A percentile compares a stretch with the other conserved stretches of the same genome.
These are phyloP conservation scores for Naso thynnoides DNA, from an alignment of 2,797 vertebrate species.

Conservation along the genomic window DNA sequence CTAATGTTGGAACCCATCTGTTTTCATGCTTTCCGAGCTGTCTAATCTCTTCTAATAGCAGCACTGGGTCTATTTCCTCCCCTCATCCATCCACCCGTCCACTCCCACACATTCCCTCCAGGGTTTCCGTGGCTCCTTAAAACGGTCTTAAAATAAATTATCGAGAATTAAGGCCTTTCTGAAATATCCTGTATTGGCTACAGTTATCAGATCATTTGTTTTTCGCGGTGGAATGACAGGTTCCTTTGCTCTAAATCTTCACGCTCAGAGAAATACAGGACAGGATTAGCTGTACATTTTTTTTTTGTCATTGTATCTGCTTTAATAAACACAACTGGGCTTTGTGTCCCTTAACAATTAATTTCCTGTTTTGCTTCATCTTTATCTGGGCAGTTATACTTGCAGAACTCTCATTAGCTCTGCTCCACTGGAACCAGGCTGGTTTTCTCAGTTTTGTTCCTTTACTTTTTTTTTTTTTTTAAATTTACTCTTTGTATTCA, in stretches of 20 bases:
- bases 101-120: slow-evolving; percentile 49
- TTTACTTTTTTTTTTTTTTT: slow-evolving; percentile 13
- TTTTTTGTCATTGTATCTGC: slow-evolving; percentile 61
- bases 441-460: slow-evolving; percentile 35
- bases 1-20: slow-evolving; percentile 57
- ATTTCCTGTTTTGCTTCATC: slow-evolving; percentile 73
- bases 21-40: slow-evolving; percentile 60
- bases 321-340: slow-evolving; percentile 75
- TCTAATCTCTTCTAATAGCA: slow-evolving; percentile 70
- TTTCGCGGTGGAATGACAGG: slow-evolving; percentile 28
- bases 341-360: slow-evolving; percentile 77
- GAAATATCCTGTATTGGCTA: slow-evolving; percentile 36
- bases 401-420: slow-evolving; percentile 70
- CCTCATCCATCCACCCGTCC: slow-evolving; percentile 54
- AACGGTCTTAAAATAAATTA: slow-evolving; percentile 74
- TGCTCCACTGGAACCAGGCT: slow-evolving; percentile 63
- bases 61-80: slow-evolving; percentile 14
- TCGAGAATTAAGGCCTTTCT: slow-evolving; percentile 60
- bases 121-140: slow-evolving; percentile 60
- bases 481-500: slow-evolving; percentile 27
- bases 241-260: slow-evolving; percentile 51
- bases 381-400: slow-evolving; percentile 54
- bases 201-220: slow-evolving; percentile 60
- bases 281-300: slow-evolving; percentile 55
- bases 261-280: slow-evolving; percentile 51